These are phyloP conservation scores for Eptesicus fuscus DNA, from an alignment of 2,113 vertebrate genomes.

Conservation along the genomic window DNA sequence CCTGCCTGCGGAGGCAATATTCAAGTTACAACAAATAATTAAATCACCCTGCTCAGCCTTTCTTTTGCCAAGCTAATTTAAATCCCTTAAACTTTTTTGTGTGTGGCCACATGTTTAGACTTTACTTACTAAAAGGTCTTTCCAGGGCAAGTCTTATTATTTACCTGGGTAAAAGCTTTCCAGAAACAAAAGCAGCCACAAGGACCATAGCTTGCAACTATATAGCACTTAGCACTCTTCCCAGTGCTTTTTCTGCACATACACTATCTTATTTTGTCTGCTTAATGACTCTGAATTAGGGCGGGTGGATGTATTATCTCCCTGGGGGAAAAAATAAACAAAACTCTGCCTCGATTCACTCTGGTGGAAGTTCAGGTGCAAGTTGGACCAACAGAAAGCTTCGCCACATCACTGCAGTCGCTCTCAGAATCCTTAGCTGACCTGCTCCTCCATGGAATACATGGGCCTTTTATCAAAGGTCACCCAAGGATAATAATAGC, in stretches of 20 bases:
- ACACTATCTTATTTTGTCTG: constrained; percentile 38
- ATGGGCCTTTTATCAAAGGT: constrained; percentile 30
- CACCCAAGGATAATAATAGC: constrained; percentile 19
- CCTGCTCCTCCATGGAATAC: not conserved
- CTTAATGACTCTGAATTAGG: constrained; percentile 52
- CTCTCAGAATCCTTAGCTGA: not conserved
- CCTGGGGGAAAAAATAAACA: not conserved
- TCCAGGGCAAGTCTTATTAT: constrained; percentile 29
- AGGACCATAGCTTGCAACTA: constrained; percentile 10
- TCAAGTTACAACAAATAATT: constrained; percentile 45
- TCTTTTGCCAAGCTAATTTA: constrained; percentile 46
- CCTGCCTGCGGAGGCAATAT: not conserved
- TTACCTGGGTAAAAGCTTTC: constrained; percentile 45
- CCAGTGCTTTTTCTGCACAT: not conserved
- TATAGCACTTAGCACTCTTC: not conserved
- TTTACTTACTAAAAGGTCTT: constrained; percentile 23
- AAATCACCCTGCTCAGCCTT: not conserved
- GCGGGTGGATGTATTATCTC: constrained; percentile 16
- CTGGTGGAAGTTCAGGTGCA: not conserved
- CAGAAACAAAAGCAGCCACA: not conserved
- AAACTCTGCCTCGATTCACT: not conserved
- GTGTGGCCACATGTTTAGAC: not conserved
- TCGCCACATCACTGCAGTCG: not conserved
- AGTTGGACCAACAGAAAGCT: not conserved
- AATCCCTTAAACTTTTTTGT: not conserved